phyloP scores from a whole-genome alignment of 1,140 invertebrate genomes.

The Drosophila suzukii region DNA sequence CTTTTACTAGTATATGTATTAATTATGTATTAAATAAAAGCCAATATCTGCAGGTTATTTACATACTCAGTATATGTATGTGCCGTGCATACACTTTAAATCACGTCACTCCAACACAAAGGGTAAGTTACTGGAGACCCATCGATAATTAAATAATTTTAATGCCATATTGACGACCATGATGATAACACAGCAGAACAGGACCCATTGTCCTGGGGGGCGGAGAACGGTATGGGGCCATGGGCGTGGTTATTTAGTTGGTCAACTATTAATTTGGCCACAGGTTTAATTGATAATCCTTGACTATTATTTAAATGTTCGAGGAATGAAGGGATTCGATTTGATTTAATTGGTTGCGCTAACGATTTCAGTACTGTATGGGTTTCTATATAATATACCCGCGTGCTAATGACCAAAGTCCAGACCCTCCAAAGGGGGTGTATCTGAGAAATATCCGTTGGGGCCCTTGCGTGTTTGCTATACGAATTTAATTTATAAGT shows the following conservation, averaged over 20 bases:
- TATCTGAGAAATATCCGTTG: slow-evolving; percentile 8
- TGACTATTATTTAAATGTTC: slow-evolving; percentile 77
- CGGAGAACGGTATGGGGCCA: not conserved
- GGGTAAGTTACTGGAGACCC: slow-evolving; percentile 31
- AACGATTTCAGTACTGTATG: slow-evolving; percentile 63
- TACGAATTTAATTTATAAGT: slow-evolving; percentile 57
- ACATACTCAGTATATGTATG: not conserved
- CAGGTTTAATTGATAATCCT: slow-evolving; percentile 80
- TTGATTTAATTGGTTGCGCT: slow-evolving; percentile 73
- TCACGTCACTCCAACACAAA: slow-evolving; percentile 30
- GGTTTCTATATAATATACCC: not conserved
- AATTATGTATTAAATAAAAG: slow-evolving; percentile 6
- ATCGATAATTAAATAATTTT: slow-evolving; percentile 54
- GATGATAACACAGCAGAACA: slow-evolving; percentile 13
- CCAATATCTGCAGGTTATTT: slow-evolving; percentile 3
- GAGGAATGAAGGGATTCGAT: slow-evolving; percentile 49
- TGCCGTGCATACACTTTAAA: slow-evolving; percentile 12
- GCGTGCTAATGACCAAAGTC: slow-evolving; percentile 27
- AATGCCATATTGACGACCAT: slow-evolving; percentile 35
- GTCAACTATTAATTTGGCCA: slow-evolving; percentile 77
- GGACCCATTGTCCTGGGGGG: not conserved
- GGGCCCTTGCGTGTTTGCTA: slow-evolving; percentile 45
- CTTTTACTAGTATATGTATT: not conserved
- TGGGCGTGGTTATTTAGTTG: slow-evolving; percentile 28
- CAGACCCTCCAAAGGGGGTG: not conserved